These are phyloP conservation scores for Dipodomys ordii DNA, from an alignment of 2,113 vertebrate genomes.

Conservation along the genomic window DNA sequence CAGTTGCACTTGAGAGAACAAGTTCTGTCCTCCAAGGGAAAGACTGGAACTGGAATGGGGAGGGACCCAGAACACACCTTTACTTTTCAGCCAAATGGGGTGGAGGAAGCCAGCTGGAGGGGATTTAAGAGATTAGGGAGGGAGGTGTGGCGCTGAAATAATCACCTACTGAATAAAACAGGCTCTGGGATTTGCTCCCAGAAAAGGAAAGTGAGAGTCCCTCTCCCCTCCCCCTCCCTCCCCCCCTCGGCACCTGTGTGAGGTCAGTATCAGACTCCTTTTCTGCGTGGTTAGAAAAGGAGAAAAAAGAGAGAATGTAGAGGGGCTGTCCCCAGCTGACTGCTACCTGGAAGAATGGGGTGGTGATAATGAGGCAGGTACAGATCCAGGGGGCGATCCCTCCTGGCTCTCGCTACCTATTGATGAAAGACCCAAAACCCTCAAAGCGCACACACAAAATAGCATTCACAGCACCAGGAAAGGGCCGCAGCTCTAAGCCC, in stretches of 20 bases:
- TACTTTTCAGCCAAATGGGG: background rate
- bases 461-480: background rate
- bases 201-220: background rate
- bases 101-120: background rate
- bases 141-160: background rate
- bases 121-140: conserved; percentile 16
- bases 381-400: background rate
- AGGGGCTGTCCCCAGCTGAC: background rate
- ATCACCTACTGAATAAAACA: background rate
- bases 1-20: background rate
- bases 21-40: background rate
- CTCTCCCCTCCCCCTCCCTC: too few relatives aligned
- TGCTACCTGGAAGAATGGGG: background rate
- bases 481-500: background rate
- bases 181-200: background rate
- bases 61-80: background rate
- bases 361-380: too few relatives aligned
- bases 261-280: background rate
- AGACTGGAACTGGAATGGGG: background rate
- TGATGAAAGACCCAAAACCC: background rate
- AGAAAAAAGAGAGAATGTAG: too few relatives aligned
- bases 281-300: background rate
- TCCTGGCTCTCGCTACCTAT: background rate
- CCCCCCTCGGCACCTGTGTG: background rate
- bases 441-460: background rate